These are phyloP conservation scores for Pipistrellus pygmaeus DNA, from an alignment of 2,797 vertebrate genomes.

Conservation along the genomic window DNA sequence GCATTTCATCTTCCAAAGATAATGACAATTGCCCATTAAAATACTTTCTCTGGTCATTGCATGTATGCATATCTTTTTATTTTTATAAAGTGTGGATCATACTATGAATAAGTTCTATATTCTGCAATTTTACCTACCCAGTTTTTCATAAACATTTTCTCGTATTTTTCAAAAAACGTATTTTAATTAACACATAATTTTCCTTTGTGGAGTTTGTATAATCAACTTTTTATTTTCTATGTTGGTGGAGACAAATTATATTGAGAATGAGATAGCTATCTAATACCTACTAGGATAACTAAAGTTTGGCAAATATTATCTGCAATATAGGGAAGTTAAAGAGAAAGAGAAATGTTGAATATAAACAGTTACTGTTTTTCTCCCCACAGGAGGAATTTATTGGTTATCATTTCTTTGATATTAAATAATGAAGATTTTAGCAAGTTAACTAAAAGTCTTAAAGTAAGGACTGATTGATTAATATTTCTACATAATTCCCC, in stretches of 20 bases:
- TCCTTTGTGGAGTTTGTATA: constrained; percentile 23
- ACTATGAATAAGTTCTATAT: not conserved
- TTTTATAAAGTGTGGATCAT: not conserved
- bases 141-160: constrained; percentile 30
- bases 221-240: constrained; percentile 56
- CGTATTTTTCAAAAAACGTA: constrained; percentile 29
- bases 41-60: not conserved
- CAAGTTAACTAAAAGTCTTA: constrained; percentile 71
- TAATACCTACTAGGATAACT: not conserved
- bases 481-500: constrained; percentile 72
- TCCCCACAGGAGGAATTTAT: constrained; percentile 40
- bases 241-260: constrained; percentile 24
- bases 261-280: not conserved
- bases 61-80: not conserved
- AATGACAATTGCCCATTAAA: constrained; percentile 30
- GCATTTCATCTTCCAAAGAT: constrained; percentile 35
- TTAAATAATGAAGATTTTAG: constrained; percentile 70
- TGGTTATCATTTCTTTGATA: constrained; percentile 67
- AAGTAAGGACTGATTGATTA: constrained; percentile 81
- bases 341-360: constrained; percentile 48
- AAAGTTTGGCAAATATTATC: constrained; percentile 22
- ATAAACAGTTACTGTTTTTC: constrained; percentile 51
- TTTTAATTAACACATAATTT: constrained; percentile 57
- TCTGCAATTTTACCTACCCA: constrained; percentile 15
- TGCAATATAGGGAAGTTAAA: not conserved